These are phyloP conservation scores for Melangyna quadrimaculata DNA, from an alignment of 2,888 invertebrate genomes.

Conservation along the genomic window DNA sequence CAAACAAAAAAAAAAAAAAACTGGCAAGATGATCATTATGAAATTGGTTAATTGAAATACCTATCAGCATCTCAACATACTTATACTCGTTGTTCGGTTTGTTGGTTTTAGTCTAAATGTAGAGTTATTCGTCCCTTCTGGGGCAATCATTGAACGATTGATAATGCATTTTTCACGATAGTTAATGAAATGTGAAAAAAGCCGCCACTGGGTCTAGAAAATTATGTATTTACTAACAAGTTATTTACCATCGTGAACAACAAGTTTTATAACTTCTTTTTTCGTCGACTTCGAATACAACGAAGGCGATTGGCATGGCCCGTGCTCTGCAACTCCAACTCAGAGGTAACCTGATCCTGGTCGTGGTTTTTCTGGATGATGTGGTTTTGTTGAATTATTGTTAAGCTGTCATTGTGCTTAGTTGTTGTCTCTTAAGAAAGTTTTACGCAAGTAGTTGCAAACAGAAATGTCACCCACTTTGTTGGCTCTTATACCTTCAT, in stretches of 20 bases:
- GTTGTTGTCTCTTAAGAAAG: constrained; percentile 36
- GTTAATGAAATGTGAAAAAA: constrained; percentile 43
- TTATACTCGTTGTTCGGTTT: too few species aligned
- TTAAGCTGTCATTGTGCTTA: constrained; percentile 18
- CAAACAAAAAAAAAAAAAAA: neutral
- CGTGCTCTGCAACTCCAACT: constrained; percentile 55
- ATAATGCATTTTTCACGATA: constrained; percentile 28
- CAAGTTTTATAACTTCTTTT: neutral
- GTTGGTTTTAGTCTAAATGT: neutral
- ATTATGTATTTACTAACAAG: constrained; percentile 9
- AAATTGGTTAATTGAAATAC: constrained; percentile 63
- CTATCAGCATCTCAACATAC: constrained; percentile 26
- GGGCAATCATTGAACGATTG: constrained; percentile 6
- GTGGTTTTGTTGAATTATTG: constrained; percentile 43
- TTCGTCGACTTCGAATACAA: too few species aligned
- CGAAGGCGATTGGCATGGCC: constrained; percentile 26
- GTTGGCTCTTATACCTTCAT: too few species aligned
- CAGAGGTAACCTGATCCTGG: constrained; percentile 35
- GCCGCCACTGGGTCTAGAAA: constrained; percentile 46
- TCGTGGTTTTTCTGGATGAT: constrained; percentile 27
- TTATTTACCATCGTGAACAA: constrained; percentile 5
- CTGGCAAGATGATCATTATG: constrained; percentile 37
- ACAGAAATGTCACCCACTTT: constrained; percentile 41
- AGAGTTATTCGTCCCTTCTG: constrained; percentile 16
- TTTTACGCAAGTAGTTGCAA: constrained; percentile 41